Base-by-base conservation (phyloP, 2,888 invertebrate species). In the Drosophila ustulata region DNA sequence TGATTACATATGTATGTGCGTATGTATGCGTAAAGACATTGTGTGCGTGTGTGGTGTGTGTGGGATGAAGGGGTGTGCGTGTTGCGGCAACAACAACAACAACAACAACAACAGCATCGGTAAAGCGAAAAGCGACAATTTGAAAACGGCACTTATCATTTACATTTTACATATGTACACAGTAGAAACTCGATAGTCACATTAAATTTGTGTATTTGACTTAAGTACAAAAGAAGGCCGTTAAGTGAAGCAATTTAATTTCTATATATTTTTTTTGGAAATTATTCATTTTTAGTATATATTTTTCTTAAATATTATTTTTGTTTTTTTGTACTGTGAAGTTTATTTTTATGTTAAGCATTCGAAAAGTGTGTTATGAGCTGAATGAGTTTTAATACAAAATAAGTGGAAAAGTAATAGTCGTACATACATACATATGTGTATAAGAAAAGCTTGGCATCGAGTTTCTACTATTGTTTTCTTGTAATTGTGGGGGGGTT, bases 71-170 rank as follows among this genome's bases (percentile, higher is more conserved):
- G 43, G 26, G 34, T 32, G 32, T 59, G 63, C 5, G 55, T 1
- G 45, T 13, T 26, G 52, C 76, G 66, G 51, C 63, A 65, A 46
- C 72, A 83, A 50, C 66, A 72, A 59, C 66, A 67, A 28, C 64
- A n/a, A 64, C 57, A 55, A 18, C 67, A 68, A 28, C 82, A 69
- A 25, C 71, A 66, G 25, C 66, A 66, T 57, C 62, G 62, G 67
- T 39, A 68, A 58, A 59, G 52, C 57, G 52, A 57, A 47, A 3
- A 66, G 57, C 28, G 45, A 41, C 57, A 39, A 58, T 49, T 43
- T 34, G 37, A 37, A 46, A 68, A 37, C 64, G 58, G 56, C 43
- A 59, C 45, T 43, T 47, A 80, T 56, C 43, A 58, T 58, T 37
- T 8, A 46, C 26, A 45, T 49, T 18, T 18, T 18, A 18, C 18